These are phyloP conservation scores for Picus viridis DNA, from an alignment of 2,797 vertebrate genomes.

Conservation along the genomic window DNA sequence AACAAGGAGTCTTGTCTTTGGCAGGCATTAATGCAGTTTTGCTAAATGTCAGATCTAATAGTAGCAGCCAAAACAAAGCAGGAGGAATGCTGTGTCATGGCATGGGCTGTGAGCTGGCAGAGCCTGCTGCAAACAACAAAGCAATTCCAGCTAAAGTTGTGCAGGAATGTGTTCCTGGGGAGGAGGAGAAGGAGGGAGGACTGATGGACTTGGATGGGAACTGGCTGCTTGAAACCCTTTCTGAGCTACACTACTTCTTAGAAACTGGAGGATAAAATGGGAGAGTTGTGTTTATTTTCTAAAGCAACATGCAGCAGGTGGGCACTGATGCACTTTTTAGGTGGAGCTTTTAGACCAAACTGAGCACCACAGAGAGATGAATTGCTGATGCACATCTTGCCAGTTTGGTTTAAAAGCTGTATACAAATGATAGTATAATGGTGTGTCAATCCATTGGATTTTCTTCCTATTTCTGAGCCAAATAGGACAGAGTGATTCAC, in stretches of 20 bases:
- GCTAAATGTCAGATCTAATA: constrained; percentile 26
- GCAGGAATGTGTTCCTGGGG: constrained; percentile 6
- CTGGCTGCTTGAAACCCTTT: not conserved
- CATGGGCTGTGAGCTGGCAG: constrained; percentile 1
- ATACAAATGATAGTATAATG: not conserved
- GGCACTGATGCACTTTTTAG: not conserved
- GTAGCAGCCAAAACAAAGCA: not conserved
- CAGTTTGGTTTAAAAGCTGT: not conserved
- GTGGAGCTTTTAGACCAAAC: not conserved
- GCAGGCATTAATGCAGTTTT: not conserved
- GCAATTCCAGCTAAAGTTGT: not conserved
- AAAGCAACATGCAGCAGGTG: too few species aligned
- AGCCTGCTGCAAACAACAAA: not conserved
- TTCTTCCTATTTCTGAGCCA: not conserved
- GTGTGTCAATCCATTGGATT: not conserved
- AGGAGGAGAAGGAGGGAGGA: not conserved
- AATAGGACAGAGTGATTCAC: not conserved
- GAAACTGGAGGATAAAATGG: not conserved
- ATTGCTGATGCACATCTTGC: not conserved
- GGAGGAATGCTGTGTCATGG: constrained; percentile 45
- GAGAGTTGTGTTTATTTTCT: not conserved
- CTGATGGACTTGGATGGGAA: not conserved
- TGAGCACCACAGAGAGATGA: not conserved
- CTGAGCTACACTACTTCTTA: not conserved
- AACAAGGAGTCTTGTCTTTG: not conserved